A percentile compares a stretch with the other conserved stretches of the same genome.
phyloP scores from a whole-genome alignment of 2,888 invertebrate species.

The Phengaris alcon region DNA sequence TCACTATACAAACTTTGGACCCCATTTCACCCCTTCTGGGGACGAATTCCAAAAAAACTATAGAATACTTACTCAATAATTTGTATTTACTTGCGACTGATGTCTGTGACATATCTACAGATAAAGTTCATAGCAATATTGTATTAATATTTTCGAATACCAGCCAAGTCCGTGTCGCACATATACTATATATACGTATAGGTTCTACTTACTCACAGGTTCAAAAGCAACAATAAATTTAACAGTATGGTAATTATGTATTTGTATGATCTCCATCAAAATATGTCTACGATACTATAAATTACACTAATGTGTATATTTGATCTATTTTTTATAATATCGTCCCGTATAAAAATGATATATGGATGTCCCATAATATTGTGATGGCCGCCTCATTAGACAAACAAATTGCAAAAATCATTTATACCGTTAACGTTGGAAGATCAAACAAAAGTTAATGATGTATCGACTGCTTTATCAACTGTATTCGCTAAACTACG shows the following conservation, averaged over 20 bases:
- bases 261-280: slow-evolving; percentile 24
- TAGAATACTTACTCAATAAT: too few relatives aligned
- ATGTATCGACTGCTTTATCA: not conserved
- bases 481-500: not conserved
- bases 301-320: slow-evolving; percentile 16
- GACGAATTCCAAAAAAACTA: too few relatives aligned
- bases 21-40: too few relatives aligned
- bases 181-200: too few relatives aligned
- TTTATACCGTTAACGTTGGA: slow-evolving; percentile 27
- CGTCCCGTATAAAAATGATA: slow-evolving; percentile 18
- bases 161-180: too few relatives aligned
- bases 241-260: not conserved
- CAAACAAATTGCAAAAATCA: slow-evolving; percentile 34
- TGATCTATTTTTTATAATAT: not conserved
- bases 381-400: slow-evolving; percentile 3
- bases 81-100: too few relatives aligned
- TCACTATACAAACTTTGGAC: too few relatives aligned
- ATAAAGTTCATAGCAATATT: too few relatives aligned
- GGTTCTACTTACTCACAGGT: not conserved
- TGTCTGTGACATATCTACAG: too few relatives aligned
- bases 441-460: slow-evolving; percentile 9
- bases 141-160: too few relatives aligned
- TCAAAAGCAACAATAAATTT: not conserved
- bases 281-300: slow-evolving; percentile 25
- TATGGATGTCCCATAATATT: not conserved